Evolutionary conservation across 2,797 vertebrate genomes (phyloP).

Genomic region (Gadopsis bispinosus): DNA sequence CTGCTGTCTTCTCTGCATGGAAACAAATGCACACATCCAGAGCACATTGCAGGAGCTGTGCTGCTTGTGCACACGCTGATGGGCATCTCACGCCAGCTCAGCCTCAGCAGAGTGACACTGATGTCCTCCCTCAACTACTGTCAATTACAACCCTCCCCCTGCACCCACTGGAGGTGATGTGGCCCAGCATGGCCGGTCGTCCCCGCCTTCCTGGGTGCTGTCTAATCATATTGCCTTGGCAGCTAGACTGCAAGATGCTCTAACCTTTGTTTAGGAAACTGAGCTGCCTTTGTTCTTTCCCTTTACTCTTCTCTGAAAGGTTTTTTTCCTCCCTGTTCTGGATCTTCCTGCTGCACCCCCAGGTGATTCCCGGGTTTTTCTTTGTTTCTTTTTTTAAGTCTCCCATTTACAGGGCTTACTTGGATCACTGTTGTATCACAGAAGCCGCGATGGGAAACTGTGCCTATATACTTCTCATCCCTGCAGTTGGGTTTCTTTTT

Average conservation of each 20-base stretch:
- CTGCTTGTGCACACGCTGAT: slow-evolving; percentile 17
- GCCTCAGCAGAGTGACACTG: slow-evolving; percentile 60
- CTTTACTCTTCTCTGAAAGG: neutral
- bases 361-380: slow-evolving; percentile 27
- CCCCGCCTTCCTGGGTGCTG: slow-evolving; percentile 9
- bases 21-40: slow-evolving; percentile 58
- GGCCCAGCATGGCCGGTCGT: slow-evolving; percentile 16
- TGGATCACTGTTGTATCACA: slow-evolving; percentile 29
- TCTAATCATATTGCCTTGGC: slow-evolving; percentile 44
- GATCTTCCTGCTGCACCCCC: slow-evolving; percentile 9
- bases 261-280: slow-evolving; percentile 48
- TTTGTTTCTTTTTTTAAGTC: slow-evolving; percentile 35
- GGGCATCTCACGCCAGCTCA: slow-evolving; percentile 57
- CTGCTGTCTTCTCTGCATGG: slow-evolving; percentile 48
- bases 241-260: slow-evolving; percentile 24
- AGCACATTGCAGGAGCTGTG: slow-evolving; percentile 30
- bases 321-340: neutral
- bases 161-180: slow-evolving; percentile 20
- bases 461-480: slow-evolving; percentile 18
- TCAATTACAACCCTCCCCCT: slow-evolving; percentile 37
- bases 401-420: slow-evolving; percentile 34
- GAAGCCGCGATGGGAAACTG: slow-evolving; percentile 27
- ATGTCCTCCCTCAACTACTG: slow-evolving; percentile 43
- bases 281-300: slow-evolving; percentile 3
- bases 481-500: slow-evolving; percentile 29